These are phyloP conservation scores for Himalopsyche japonica DNA, from an alignment of 2,888 invertebrate species.

Conservation along the genomic window DNA sequence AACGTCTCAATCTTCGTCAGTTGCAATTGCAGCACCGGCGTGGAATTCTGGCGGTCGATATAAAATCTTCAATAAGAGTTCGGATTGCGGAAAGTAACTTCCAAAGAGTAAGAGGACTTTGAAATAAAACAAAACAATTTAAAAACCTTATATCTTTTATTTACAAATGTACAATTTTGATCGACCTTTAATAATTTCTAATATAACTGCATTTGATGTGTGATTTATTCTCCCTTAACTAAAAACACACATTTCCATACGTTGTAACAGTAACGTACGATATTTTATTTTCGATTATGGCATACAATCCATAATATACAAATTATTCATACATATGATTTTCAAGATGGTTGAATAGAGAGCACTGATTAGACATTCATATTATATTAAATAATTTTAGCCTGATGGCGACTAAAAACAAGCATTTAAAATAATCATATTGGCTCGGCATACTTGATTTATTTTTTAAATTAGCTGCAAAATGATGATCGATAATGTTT, in stretches of 20 bases:
- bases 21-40: too few relatives aligned
- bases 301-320: neutral
- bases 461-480: neutral
- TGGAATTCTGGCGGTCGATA: too few relatives aligned
- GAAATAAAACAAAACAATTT: neutral
- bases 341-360: neutral
- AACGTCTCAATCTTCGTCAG: too few relatives aligned
- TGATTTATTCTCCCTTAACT: neutral
- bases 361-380: neutral
- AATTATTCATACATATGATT: neutral
- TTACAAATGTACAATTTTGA: conserved; percentile 19
- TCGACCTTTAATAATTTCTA: neutral
- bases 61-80: too few relatives aligned
- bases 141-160: conserved; percentile 20
- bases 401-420: neutral
- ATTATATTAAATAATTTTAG: neutral
- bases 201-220: neutral
- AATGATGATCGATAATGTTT: neutral
- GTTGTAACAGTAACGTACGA: too few relatives aligned
- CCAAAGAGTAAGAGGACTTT: too few relatives aligned
- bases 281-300: neutral
- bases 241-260: neutral
- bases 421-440: neutral
- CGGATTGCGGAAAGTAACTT: too few relatives aligned
- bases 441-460: neutral